These are phyloP conservation scores for Oreortyx pictus DNA, from an alignment of 2,797 vertebrate species.

Conservation along the genomic window DNA sequence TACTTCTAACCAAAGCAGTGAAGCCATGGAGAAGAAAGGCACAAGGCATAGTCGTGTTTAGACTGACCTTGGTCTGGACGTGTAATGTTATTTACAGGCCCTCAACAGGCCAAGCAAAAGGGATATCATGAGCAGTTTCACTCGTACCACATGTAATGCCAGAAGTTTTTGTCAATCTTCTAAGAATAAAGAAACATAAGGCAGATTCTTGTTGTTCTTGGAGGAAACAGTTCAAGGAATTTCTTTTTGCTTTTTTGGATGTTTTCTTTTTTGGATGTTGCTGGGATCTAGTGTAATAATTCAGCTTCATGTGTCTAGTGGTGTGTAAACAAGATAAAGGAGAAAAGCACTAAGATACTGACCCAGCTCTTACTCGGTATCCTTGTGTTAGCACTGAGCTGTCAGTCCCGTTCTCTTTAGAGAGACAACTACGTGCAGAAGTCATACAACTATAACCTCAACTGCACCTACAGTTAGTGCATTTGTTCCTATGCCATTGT, in stretches of 20 bases:
- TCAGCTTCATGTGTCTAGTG: background rate
- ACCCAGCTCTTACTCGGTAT: background rate
- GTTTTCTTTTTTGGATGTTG: background rate
- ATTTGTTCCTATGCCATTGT: background rate
- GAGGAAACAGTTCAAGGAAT: background rate
- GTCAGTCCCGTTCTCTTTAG: background rate
- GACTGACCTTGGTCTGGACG: background rate
- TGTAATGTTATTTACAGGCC: background rate
- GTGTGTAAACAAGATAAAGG: background rate
- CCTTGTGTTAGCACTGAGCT: background rate
- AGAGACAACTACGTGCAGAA: background rate
- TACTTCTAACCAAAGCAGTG: background rate
- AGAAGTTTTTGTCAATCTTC: background rate
- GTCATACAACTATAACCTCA: background rate
- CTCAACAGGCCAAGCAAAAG: background rate
- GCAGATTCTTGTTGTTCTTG: background rate
- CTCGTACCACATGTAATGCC: background rate
- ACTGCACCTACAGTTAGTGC: background rate
- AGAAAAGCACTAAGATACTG: background rate
- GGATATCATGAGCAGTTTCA: background rate
- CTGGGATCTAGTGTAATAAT: background rate
- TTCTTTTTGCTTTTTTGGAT: background rate
- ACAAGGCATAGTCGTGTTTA: background rate
- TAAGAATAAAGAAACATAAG: background rate
- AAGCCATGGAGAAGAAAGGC: constrained; percentile 21